Conservation (phyloP, 2,113 vertebrate genomes). For the Capreolus pygargus region DNA sequence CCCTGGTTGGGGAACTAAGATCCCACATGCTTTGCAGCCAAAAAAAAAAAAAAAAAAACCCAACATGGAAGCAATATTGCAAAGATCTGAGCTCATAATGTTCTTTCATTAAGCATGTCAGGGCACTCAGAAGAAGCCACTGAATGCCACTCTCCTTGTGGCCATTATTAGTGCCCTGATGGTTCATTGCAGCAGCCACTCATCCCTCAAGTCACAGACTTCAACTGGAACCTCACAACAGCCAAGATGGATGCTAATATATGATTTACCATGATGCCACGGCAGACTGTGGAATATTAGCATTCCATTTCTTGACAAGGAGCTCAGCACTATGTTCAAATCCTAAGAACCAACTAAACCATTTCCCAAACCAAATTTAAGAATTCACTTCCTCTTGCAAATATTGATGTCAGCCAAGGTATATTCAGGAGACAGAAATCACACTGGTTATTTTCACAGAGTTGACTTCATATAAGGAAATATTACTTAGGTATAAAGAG, state of each 20-base stretch:
- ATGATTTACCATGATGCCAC: not conserved
- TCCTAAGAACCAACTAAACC: not conserved
- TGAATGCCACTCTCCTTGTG: too few relatives aligned
- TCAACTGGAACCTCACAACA: not conserved
- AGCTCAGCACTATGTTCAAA: not conserved
- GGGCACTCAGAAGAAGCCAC: not conserved
- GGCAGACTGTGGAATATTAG: not conserved
- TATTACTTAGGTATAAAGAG: not conserved
- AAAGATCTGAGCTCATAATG: not conserved
- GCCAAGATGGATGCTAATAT: not conserved
- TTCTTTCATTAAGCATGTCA: not conserved
- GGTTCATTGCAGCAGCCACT: not conserved
- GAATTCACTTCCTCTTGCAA: not conserved
- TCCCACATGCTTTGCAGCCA: not conserved
- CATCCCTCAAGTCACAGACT: not conserved
- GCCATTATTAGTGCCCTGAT: not conserved
- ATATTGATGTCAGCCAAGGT: not conserved
- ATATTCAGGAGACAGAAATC: not conserved
- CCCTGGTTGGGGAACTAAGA: not conserved
- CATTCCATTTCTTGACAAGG: not conserved
- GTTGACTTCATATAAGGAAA: not conserved
- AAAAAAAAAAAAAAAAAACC: not conserved
- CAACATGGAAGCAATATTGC: not conserved
- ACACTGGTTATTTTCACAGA: not conserved
- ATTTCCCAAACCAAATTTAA: not conserved